Evolutionary conservation across 1,140 invertebrate species (phyloP).

Genomic region (Sesamia nonagrioides): DNA sequence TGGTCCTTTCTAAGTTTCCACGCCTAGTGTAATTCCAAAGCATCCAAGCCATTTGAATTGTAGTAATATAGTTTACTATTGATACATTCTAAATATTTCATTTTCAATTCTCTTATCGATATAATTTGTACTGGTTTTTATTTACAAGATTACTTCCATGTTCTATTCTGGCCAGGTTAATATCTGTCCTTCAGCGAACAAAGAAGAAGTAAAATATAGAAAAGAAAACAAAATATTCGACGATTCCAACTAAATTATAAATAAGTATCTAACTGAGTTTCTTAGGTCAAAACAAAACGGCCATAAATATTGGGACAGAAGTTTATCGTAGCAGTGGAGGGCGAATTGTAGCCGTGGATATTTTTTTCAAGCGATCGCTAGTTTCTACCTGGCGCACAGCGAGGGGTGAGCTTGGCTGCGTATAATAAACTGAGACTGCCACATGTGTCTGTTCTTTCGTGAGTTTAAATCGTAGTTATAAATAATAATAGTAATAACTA

Average conservation of each 20-base stretch:
- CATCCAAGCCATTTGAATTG: too few species aligned
- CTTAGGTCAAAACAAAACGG: slow-evolving; percentile 13
- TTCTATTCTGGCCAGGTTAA: not conserved
- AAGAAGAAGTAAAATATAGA: not conserved
- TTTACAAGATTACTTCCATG: not conserved
- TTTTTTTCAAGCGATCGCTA: slow-evolving; percentile 48
- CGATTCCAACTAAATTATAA: slow-evolving; percentile 16
- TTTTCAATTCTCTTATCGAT: too few species aligned
- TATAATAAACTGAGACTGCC: slow-evolving; percentile 54
- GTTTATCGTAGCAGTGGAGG: not conserved
- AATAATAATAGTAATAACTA: slow-evolving; percentile 36
- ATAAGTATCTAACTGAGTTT: not conserved
- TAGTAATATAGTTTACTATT: too few species aligned
- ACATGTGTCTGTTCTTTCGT: slow-evolving; percentile 56
- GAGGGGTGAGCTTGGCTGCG: slow-evolving; percentile 53
- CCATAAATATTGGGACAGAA: slow-evolving; percentile 10
- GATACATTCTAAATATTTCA: too few species aligned
- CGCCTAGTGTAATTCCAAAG: too few species aligned
- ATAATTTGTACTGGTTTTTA: too few species aligned
- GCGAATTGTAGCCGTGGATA: slow-evolving; percentile 6
- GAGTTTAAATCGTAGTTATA: slow-evolving; percentile 6
- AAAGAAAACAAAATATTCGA: not conserved
- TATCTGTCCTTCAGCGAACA: not conserved
- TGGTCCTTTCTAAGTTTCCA: too few species aligned
- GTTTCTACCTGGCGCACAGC: slow-evolving; percentile 60